phyloP scores from a whole-genome alignment of 2,888 invertebrate species.

The Nemotelus pantherinus region DNA sequence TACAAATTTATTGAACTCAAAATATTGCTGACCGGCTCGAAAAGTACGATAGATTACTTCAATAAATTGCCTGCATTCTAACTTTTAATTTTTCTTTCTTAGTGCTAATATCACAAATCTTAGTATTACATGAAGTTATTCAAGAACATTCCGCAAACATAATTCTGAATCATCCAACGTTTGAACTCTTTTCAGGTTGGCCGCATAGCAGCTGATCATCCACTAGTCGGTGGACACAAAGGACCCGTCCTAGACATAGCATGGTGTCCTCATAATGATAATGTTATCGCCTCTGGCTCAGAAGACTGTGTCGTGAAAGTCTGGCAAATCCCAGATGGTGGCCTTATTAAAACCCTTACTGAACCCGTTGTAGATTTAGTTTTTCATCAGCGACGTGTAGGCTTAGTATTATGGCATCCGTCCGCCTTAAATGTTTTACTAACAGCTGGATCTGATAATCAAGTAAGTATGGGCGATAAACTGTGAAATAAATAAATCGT shows the following conservation, averaged over 20 bases:
- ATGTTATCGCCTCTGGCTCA: constrained; percentile 96
- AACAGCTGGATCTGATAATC: constrained; percentile 92
- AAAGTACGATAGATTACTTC: no score
- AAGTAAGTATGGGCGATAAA: constrained; percentile 66
- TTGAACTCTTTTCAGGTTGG: constrained; percentile 76
- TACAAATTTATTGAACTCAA: no score
- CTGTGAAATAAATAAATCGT: no score
- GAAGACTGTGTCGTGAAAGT: constrained; percentile 97
- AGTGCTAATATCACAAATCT: no score
- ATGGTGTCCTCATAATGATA: constrained; percentile 99
- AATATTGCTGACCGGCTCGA: no score
- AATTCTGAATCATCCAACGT: no score
- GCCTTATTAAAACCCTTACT: constrained; percentile 87
- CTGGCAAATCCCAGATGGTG: constrained; percentile 95
- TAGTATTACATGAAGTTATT: no score
- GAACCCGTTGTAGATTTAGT: constrained; percentile 93
- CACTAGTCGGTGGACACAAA: constrained; percentile 95
- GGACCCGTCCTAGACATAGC: constrained; percentile 96
- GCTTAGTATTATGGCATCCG: constrained; percentile 96
- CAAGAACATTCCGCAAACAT: no score
- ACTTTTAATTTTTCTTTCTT: no score
- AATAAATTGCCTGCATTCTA: no score
- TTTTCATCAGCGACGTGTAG: constrained; percentile 91
- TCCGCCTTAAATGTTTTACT: constrained; percentile 94
- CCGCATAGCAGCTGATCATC: constrained; percentile 92